Percentiles rank a stretch among this genome's conserved stretches.
phyloP scores from a whole-genome alignment of 2,797 vertebrate species.

The Hyperoplus immaculatus region DNA sequence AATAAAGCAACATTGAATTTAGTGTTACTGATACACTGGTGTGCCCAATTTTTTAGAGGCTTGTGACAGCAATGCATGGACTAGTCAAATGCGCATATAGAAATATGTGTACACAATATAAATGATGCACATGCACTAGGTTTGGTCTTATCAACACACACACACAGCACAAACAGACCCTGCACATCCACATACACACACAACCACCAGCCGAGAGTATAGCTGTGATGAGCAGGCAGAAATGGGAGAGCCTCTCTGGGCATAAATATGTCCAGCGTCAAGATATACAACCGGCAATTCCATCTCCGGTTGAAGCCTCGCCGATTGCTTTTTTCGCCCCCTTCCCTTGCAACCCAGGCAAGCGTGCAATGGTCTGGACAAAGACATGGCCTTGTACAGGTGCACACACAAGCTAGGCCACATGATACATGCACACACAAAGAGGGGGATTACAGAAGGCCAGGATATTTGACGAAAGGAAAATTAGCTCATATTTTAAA shows the following conservation, averaged over 20 bases:
- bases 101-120: not conserved
- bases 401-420: not conserved
- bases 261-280: constrained; percentile 78
- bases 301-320: constrained; percentile 66
- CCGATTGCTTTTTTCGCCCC: constrained; percentile 65
- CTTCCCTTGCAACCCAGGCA: constrained; percentile 49
- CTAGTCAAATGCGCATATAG: not conserved
- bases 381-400: constrained; percentile 15
- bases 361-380: constrained; percentile 35
- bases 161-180: constrained; percentile 8
- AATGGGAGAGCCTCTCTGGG: constrained; percentile 61
- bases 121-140: not conserved
- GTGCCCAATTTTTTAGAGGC: not conserved
- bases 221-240: constrained; percentile 78
- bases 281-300: constrained; percentile 77
- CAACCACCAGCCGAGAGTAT: constrained; percentile 31
- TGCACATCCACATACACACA: constrained; percentile 13
- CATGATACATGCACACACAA: constrained; percentile 18
- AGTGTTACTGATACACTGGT: not conserved
- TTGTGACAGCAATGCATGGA: not conserved
- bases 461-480: constrained; percentile 58
- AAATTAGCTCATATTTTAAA: constrained; percentile 57
- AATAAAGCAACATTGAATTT: not conserved
- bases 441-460: constrained; percentile 43
- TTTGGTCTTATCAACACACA: constrained; percentile 12